These are phyloP conservation scores for Oryzaephilus surinamensis DNA, from an alignment of 1,140 invertebrate genomes.

Conservation along the genomic window DNA sequence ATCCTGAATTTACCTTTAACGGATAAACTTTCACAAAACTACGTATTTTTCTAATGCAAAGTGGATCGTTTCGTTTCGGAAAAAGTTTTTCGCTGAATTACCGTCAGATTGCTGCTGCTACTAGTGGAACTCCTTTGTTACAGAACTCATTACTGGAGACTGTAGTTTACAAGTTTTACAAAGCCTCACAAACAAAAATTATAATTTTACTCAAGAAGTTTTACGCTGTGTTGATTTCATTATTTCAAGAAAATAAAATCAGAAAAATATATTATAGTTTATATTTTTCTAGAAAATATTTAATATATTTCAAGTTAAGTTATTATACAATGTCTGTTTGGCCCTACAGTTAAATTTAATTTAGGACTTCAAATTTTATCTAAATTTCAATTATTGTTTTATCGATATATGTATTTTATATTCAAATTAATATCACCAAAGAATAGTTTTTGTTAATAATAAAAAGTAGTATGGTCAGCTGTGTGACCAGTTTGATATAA, in stretches of 20 bases:
- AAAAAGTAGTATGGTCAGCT: no score
- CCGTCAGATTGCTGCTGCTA: constrained; percentile 14
- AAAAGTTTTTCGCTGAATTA: constrained; percentile 13
- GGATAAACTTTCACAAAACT: constrained; percentile 18
- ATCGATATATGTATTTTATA: no score
- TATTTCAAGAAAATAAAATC: constrained; percentile 12
- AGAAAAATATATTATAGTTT: no score
- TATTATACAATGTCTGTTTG: no score
- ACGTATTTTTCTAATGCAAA: constrained; percentile 3
- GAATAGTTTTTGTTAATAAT: no score
- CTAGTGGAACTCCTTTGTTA: constrained; percentile 16
- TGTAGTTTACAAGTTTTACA: constrained; percentile 19
- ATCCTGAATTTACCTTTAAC: constrained; percentile 17
- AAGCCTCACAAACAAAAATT: constrained; percentile 20
- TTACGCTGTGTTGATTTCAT: constrained; percentile 19
- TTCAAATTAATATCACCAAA: no score
- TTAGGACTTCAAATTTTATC: no score
- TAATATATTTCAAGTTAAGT: no score
- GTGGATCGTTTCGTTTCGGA: background rate
- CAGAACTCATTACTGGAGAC: constrained; percentile 18
- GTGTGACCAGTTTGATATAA: no score
- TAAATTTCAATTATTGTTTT: no score
- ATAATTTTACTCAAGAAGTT: constrained; percentile 16
- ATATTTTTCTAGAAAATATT: no score
- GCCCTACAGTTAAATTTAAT: no score